Conservation (phyloP, 2,797 vertebrate genomes). For the Sebastes minor region DNA sequence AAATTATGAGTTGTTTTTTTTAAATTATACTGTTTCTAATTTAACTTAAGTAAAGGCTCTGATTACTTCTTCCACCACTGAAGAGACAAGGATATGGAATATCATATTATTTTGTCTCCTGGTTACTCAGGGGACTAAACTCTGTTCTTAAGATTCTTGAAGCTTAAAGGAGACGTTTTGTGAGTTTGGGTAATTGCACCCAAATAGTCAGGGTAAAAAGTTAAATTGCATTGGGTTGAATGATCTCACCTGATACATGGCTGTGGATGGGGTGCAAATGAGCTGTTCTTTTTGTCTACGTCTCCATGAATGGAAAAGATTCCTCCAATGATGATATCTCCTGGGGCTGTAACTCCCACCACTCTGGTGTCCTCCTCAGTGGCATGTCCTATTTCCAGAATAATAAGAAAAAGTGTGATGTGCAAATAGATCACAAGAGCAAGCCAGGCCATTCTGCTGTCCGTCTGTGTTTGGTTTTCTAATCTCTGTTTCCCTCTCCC, state of each 20-base stretch:
- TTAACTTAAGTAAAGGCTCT: not conserved
- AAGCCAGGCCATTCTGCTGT: slow-evolving; percentile 17
- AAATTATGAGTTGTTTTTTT: too few relatives aligned
- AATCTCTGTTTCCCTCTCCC: not conserved
- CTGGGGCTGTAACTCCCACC: slow-evolving; percentile 70
- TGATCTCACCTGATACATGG: slow-evolving; percentile 84
- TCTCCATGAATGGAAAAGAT: slow-evolving; percentile 85
- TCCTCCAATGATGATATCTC: slow-evolving; percentile 88
- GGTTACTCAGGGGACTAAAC: not conserved
- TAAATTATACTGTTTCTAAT: not conserved
- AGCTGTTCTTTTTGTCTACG: slow-evolving; percentile 62
- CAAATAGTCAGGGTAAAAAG: not conserved
- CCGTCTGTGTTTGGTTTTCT: not conserved
- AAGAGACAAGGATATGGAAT: not conserved
- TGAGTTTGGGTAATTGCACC: not conserved
- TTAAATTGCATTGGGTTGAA: not conserved
- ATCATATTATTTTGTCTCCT: not conserved
- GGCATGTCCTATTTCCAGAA: not conserved
- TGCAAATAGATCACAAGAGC: not conserved
- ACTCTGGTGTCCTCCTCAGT: not conserved
- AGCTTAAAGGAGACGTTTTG: not conserved
- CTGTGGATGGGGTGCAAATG: slow-evolving; percentile 72
- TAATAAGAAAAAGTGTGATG: not conserved
- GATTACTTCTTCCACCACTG: too few relatives aligned
- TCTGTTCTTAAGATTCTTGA: not conserved